Percentiles rank a stretch among this genome's conserved stretches.
Evolutionary conservation across 2,888 invertebrate species (phyloP).

Genomic region (Conistra vaccinii): DNA sequence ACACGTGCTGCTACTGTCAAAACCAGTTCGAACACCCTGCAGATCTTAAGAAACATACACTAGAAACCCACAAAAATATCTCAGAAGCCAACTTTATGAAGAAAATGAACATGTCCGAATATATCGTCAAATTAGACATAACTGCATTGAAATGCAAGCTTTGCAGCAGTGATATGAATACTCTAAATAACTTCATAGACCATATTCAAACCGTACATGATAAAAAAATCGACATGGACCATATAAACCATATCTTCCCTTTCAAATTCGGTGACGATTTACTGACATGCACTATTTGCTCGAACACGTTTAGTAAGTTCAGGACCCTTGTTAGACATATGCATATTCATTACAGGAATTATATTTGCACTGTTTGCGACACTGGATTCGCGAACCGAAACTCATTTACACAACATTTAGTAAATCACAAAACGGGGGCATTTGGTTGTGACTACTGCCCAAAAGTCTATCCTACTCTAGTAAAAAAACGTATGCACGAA

Average conservation of each 20-base stretch:
- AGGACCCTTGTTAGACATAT: conserved; percentile 71
- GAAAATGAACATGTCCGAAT: conserved; percentile 71
- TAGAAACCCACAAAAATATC: conserved; percentile 66
- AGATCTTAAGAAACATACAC: conserved; percentile 74
- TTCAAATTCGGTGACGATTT: conserved; percentile 72
- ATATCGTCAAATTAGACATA: conserved; percentile 77
- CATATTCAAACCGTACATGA: conserved; percentile 65
- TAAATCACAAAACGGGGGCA: conserved; percentile 70
- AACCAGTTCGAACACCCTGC: conserved; percentile 68
- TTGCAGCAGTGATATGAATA: conserved; percentile 52
- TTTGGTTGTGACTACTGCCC: conserved; percentile 79
- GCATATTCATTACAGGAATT: conserved; percentile 75
- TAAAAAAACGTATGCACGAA: conserved; percentile 81
- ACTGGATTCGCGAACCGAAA: conserved; percentile 71
- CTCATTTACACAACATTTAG: conserved; percentile 60
- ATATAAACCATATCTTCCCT: conserved; percentile 74
- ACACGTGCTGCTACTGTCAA: conserved; percentile 74
- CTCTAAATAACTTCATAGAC: conserved; percentile 60
- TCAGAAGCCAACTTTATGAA: conserved; percentile 70
- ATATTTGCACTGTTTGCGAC: conserved; percentile 69
- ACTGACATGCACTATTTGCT: conserved; percentile 53
- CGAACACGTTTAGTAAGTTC: conserved; percentile 53
- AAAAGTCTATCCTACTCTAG: conserved; percentile 79
- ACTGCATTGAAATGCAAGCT: conserved; percentile 65
- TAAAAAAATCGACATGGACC: conserved; percentile 64